Conservation (phyloP, 2,797 vertebrate species). For the Malurus splendens region DNA sequence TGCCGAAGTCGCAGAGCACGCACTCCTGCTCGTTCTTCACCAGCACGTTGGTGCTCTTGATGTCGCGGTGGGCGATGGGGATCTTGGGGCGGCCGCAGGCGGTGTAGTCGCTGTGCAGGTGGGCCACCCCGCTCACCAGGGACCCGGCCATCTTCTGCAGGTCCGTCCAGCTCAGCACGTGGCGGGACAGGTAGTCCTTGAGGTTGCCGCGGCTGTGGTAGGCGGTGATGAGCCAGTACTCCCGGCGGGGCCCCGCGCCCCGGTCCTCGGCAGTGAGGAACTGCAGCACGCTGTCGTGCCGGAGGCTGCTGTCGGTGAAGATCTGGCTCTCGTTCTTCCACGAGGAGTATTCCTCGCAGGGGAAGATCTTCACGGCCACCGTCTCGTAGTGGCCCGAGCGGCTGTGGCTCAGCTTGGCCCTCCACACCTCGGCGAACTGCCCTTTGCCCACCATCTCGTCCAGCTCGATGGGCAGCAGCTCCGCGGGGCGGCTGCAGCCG, state of each 20-base stretch:
- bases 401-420: conserved; percentile 75
- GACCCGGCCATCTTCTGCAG: conserved; percentile 79
- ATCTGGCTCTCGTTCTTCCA: conserved; percentile 86
- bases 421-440: conserved; percentile 86
- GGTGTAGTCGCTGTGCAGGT: conserved; percentile 84
- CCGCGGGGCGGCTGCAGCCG: conserved; percentile 48
- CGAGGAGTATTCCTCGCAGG: conserved; percentile 78
- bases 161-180: conserved; percentile 81
- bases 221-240: conserved; percentile 88
- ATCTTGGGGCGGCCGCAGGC: conserved; percentile 73
- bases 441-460: conserved; percentile 85
- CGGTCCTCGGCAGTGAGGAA: conserved; percentile 83
- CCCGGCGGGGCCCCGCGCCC: conserved; percentile 61
- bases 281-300: conserved; percentile 81
- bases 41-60: conserved; percentile 88
- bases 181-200: conserved; percentile 81
- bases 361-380: conserved; percentile 88
- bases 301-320: conserved; percentile 78
- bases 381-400: conserved; percentile 71
- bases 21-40: conserved; percentile 80
- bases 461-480: conserved; percentile 82
- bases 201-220: conserved; percentile 84
- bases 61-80: conserved; percentile 83
- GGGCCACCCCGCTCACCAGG: conserved; percentile 80
- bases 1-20: conserved; percentile 85